A percentile compares a stretch with the other conserved stretches of the same genome.
phyloP scores from a whole-genome alignment of 2,797 vertebrate species.

The Micromesistius poutassou region DNA sequence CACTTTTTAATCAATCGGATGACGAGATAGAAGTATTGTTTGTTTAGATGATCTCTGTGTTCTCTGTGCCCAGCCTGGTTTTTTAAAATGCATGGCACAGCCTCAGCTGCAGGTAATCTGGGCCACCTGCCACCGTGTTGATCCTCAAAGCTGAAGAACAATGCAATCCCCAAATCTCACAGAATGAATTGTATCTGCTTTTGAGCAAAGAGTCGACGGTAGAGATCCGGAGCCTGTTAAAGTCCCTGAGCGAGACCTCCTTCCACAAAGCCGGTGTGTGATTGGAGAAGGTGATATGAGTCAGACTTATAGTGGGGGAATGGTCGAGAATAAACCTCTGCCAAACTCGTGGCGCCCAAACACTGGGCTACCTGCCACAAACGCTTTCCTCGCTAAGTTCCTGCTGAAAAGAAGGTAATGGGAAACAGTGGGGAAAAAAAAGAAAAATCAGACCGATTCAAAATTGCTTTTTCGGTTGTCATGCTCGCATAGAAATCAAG shows the following conservation, averaged over 20 bases:
- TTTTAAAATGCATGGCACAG: not conserved
- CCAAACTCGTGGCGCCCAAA: slow-evolving; percentile 17
- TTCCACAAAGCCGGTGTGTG: slow-evolving; percentile 17
- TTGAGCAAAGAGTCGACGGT: not conserved
- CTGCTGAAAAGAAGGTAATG: slow-evolving; percentile 29
- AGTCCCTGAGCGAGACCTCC: slow-evolving; percentile 26
- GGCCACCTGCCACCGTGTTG: not conserved
- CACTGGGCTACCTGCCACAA: slow-evolving; percentile 6
- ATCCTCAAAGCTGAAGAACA: not conserved
- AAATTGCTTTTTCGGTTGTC: slow-evolving; percentile 39
- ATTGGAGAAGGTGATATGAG: slow-evolving; percentile 25
- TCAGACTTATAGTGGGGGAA: slow-evolving; percentile 10
- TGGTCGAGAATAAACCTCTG: slow-evolving; percentile 31
- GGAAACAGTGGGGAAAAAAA: slow-evolving; percentile 18
- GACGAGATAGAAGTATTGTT: not conserved
- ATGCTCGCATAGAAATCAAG: slow-evolving; percentile 15
- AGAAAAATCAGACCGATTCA: slow-evolving; percentile 30
- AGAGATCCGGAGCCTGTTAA: slow-evolving; percentile 5
- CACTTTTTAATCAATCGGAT: slow-evolving; percentile 34
- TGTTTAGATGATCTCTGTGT: not conserved
- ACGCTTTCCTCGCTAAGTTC: slow-evolving; percentile 27
- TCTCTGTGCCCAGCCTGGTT: not conserved
- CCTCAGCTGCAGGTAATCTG: not conserved
- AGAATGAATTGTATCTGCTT: not conserved
- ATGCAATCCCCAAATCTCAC: not conserved